Base-by-base conservation (phyloP, 2,113 vertebrate species). In the Melanocharis versteri region DNA sequence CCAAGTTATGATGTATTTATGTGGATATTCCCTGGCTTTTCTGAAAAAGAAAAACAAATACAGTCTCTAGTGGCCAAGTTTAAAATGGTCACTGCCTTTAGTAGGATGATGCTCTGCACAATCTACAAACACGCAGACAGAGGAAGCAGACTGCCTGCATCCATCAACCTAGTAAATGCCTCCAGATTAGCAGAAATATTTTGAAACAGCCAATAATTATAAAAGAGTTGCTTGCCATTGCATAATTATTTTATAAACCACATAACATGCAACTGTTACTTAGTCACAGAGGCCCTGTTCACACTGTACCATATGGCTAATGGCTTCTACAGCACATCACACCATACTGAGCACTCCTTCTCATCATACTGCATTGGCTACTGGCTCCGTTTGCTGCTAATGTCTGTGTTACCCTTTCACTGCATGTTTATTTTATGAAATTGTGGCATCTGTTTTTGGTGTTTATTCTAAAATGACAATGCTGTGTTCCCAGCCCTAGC, bases 241-340 rank as follows among this genome's bases (percentile, higher is more conserved):
- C 97, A 98, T 98, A 98, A 98, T 98, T 98, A 98, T 98, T 98
- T 98, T 98, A 98, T 98, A 98, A 98, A 97, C 97, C 97, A 95
- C 95, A 97, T 91, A 98, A 97, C 96, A 95, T 98, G 90, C 95
- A 97, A 97, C 97, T 94, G 97, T 97, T 97, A 93, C 88, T 96
- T 61, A 91, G 92, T 94, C 97, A 94, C 96, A 97, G 95, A 98
- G 97, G 97, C 97, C 97, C 96, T 98, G 94, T 98, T 97, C 97
- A 82, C 95, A 93, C 92, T 80, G 94, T 97, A 98, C 98, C 98
- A 98, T 98, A 98, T 98, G 98, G 98, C 96, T 98, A 98, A 98
- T 98, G 93, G 97, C 97, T 98, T 95, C 90, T 62, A 92, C 83
- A 44, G 9, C 97, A 79, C 96, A 97, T 96, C 97, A 96, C 97